A percentile compares a stretch with the other conserved stretches of the same genome.
These are phyloP conservation scores for Phacellophora camtschatica DNA, from an alignment of 30 jellyfish, hydroid and myxozoan genomes.

Conservation along the genomic window DNA sequence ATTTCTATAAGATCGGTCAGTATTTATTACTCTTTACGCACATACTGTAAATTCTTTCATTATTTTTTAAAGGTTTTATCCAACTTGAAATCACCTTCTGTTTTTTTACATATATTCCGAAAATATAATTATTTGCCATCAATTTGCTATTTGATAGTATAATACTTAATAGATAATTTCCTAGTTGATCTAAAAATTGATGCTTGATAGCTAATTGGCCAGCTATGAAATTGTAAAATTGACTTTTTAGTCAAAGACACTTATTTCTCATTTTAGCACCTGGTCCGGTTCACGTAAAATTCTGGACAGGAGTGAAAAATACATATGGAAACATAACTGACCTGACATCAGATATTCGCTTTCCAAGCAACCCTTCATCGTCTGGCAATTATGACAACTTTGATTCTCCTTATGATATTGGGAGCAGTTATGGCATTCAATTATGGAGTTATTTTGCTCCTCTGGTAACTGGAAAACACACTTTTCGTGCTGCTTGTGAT, in stretches of 20 bases:
- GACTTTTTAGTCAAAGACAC: not conserved
- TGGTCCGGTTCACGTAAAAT: slow-evolving; percentile 70
- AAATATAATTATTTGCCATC: no score
- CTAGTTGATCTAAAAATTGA: no score
- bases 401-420: slow-evolving; percentile 61
- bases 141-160: no score
- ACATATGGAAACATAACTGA: not conserved
- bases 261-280: slow-evolving; percentile 7
- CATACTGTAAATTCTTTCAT: no score
- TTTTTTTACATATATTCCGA: no score
- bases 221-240: no score
- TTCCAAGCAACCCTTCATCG: slow-evolving; percentile 72
- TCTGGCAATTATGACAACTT: slow-evolving; percentile 74
- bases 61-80: not conserved
- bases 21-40: no score
- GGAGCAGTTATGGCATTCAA: slow-evolving; percentile 60
- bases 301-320: not conserved
- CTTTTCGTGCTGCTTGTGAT: slow-evolving; percentile 70
- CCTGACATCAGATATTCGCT: slow-evolving; percentile 65
- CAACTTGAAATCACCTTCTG: not conserved
- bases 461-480: slow-evolving; percentile 76
- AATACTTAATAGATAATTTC: no score
- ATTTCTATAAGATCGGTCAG: slow-evolving; percentile 56
- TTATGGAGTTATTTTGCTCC: slow-evolving; percentile 71
- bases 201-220: no score